Percentiles rank a stretch among this genome's conserved stretches.
Conservation (phyloP, 2,888 invertebrate genomes). For the Thereva unica region DNA sequence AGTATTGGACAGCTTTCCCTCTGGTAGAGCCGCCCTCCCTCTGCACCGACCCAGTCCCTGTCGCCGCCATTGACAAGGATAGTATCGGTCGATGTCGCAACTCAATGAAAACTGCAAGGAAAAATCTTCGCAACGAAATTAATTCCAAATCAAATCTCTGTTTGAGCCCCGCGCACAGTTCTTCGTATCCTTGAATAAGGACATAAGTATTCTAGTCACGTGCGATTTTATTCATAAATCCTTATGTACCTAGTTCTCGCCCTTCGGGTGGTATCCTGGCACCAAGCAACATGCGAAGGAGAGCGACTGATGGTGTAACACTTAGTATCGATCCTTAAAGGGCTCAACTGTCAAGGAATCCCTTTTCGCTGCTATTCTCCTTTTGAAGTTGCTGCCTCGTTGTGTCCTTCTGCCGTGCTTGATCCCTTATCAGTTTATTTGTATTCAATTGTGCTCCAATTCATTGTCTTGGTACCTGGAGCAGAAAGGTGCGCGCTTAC, state of each 20-base stretch:
- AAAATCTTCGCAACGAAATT: slow-evolving; percentile 31
- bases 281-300: slow-evolving; percentile 38
- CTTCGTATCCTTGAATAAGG: slow-evolving; percentile 39
- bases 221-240: slow-evolving; percentile 45
- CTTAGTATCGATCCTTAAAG: slow-evolving; percentile 25
- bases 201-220: slow-evolving; percentile 45
- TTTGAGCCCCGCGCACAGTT: slow-evolving; percentile 27
- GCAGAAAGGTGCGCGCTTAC: not conserved
- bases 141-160: slow-evolving; percentile 33
- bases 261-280: slow-evolving; percentile 34
- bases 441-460: slow-evolving; percentile 33
- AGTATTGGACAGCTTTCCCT: slow-evolving; percentile 13
- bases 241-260: slow-evolving; percentile 40
- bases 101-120: slow-evolving; percentile 5
- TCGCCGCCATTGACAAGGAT: slow-evolving; percentile 17
- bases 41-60: slow-evolving; percentile 8
- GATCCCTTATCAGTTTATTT: slow-evolving; percentile 27
- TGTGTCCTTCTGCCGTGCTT: slow-evolving; percentile 18
- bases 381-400: slow-evolving; percentile 17
- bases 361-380: not conserved
- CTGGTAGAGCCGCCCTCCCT: not conserved
- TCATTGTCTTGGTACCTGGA: slow-evolving; percentile 17
- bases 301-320: slow-evolving; percentile 29
- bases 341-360: slow-evolving; percentile 3
- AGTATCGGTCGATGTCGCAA: slow-evolving; percentile 14